These are phyloP conservation scores for Danio albolineatus DNA, from an alignment of 2,797 vertebrate genomes.

Conservation along the genomic window DNA sequence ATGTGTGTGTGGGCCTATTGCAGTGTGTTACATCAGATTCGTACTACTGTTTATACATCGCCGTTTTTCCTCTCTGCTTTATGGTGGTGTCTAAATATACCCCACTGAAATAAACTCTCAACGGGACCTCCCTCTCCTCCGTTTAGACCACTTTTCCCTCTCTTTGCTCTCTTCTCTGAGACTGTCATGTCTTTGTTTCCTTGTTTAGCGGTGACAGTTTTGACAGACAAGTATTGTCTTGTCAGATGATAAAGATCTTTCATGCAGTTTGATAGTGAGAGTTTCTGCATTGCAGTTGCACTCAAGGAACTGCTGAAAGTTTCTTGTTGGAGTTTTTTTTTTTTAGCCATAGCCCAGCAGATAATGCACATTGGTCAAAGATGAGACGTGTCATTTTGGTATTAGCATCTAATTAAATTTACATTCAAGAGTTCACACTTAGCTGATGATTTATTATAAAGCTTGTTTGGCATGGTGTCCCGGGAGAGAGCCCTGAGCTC, in stretches of 20 bases:
- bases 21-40: conserved; percentile 80
- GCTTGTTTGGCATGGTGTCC: too few species aligned
- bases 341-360: not conserved
- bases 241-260: conserved; percentile 7
- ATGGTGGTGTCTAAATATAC: conserved; percentile 78
- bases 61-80: conserved; percentile 73
- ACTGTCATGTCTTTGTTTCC: conserved; percentile 33
- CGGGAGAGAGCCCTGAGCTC: too few species aligned
- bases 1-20: conserved; percentile 69
- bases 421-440: too few species aligned
- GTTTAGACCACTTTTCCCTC: conserved; percentile 49
- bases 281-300: too few species aligned
- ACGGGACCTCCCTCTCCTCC: conserved; percentile 67
- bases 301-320: not conserved
- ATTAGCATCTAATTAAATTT: too few species aligned
- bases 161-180: conserved; percentile 36
- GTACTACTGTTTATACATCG: conserved; percentile 71
- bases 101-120: conserved; percentile 80
- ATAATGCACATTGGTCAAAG: too few species aligned
- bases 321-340: not conserved
- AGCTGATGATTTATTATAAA: too few species aligned
- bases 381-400: too few species aligned
- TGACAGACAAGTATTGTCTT: conserved; percentile 23
- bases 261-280: not conserved
- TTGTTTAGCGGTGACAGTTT: conserved; percentile 19